Percentiles rank a stretch among this genome's conserved stretches.
These are phyloP conservation scores for Myanophis thanlyinensis DNA, from an alignment of 2,113 vertebrate species.

Conservation along the genomic window DNA sequence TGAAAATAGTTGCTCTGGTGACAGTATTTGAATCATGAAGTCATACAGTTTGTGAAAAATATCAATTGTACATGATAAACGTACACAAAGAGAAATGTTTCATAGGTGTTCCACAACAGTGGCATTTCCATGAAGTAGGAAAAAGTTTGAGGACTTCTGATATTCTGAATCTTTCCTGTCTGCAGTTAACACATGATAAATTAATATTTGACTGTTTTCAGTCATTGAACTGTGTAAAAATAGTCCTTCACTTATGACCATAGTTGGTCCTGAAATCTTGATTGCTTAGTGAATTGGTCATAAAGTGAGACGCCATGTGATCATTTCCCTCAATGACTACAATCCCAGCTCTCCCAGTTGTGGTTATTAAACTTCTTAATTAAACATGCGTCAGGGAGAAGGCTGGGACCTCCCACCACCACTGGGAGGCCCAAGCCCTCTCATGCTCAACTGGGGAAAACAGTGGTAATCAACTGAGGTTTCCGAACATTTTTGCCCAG, in stretches of 20 bases:
- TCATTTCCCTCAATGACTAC: not conserved
- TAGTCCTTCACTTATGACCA: not conserved
- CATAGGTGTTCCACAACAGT: not conserved
- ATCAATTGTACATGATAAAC: not conserved
- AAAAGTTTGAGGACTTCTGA: not conserved
- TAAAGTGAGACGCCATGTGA: not conserved
- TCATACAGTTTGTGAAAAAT: not conserved
- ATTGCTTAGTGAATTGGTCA: not conserved
- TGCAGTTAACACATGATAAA: not conserved
- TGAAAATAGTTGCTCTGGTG: not conserved
- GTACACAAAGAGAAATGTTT: not conserved
- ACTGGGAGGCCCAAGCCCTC: too few species aligned
- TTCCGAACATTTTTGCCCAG: not conserved
- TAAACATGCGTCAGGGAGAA: too few species aligned
- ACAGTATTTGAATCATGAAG: not conserved
- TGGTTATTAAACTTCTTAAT: too few species aligned
- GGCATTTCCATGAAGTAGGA: not conserved
- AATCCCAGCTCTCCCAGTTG: not conserved
- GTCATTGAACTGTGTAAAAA: not conserved
- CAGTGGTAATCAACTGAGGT: not conserved
- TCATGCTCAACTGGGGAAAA: not conserved
- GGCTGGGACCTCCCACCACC: not conserved
- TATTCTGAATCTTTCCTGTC: not conserved
- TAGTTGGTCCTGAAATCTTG: not conserved
- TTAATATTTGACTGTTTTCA: not conserved